Evolutionary conservation across 2,888 invertebrate species (phyloP).

Genomic region (Trissolcus brochymenae): DNA sequence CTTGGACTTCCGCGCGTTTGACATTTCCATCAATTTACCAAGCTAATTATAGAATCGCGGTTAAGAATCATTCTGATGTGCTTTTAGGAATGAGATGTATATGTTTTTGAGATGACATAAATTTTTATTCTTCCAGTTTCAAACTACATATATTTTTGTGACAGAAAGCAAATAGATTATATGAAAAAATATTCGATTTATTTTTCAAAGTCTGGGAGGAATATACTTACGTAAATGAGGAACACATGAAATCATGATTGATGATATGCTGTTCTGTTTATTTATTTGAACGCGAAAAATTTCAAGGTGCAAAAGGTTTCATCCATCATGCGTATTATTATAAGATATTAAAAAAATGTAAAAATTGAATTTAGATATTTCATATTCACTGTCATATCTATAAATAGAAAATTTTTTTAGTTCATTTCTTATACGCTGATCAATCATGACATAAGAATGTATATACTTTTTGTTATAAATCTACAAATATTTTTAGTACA

Average conservation of each 20-base stretch:
- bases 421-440: too few species aligned
- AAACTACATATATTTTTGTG: conserved; percentile 1
- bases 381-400: too few species aligned
- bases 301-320: neutral
- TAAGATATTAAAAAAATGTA: too few species aligned
- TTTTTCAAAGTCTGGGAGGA: neutral
- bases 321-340: neutral
- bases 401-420: too few species aligned
- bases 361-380: too few species aligned
- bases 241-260: neutral
- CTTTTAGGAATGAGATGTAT: too few species aligned
- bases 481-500: too few species aligned
- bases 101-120: neutral
- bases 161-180: neutral
- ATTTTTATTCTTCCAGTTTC: neutral
- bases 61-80: too few species aligned
- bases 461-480: too few species aligned
- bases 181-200: neutral
- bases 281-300: neutral
- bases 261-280: conserved; percentile 2
- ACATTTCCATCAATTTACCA: conserved; percentile 5
- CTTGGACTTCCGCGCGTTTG: neutral
- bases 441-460: too few species aligned
- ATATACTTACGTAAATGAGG: neutral
- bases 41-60: neutral